Percentiles rank a stretch among this genome's conserved stretches.
These are phyloP conservation scores for Sturmia bella DNA, from an alignment of 2,888 invertebrate species.

Conservation along the genomic window DNA sequence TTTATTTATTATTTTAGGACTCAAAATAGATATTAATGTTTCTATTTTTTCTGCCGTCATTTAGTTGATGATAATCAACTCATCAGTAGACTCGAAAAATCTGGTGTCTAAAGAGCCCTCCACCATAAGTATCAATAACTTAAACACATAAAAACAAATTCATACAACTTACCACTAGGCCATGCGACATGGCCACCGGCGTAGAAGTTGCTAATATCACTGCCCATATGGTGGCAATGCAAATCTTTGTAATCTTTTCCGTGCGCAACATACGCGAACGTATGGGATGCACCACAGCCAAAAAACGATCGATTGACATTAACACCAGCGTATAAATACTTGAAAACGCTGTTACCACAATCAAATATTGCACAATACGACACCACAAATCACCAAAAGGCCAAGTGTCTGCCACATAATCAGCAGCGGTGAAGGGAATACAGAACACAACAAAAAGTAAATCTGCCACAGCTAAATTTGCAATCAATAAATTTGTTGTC, in stretches of 20 bases:
- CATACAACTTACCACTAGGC: conserved; percentile 83
- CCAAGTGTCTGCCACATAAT: conserved; percentile 92
- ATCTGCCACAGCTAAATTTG: conserved; percentile 94
- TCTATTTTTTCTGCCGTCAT: too few species aligned
- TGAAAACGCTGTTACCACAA: conserved; percentile 94
- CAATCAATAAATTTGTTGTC: conserved; percentile 95
- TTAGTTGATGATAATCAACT: too few species aligned
- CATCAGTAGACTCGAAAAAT: too few species aligned
- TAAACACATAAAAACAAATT: too few species aligned
- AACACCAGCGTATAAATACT: conserved; percentile 96
- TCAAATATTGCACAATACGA: conserved; percentile 93
- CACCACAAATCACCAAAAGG: conserved; percentile 95
- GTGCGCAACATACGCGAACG: conserved; percentile 91
- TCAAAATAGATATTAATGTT: too few species aligned
- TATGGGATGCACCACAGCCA: conserved; percentile 96
- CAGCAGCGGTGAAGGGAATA: conserved; percentile 95
- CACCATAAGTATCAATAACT: too few species aligned
- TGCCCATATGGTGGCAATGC: conserved; percentile 90
- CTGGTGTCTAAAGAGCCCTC: too few species aligned
- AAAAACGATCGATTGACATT: conserved; percentile 94
- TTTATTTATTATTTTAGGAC: too few species aligned
- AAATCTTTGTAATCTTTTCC: conserved; percentile 89
- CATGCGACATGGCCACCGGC: conserved; percentile 89
- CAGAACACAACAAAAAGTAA: conserved; percentile 95
- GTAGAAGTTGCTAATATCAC: conserved; percentile 88